Evolutionary conservation across 92 coral and sea anemone genomes (phyloP).

Genomic region (Porites divaricata): DNA sequence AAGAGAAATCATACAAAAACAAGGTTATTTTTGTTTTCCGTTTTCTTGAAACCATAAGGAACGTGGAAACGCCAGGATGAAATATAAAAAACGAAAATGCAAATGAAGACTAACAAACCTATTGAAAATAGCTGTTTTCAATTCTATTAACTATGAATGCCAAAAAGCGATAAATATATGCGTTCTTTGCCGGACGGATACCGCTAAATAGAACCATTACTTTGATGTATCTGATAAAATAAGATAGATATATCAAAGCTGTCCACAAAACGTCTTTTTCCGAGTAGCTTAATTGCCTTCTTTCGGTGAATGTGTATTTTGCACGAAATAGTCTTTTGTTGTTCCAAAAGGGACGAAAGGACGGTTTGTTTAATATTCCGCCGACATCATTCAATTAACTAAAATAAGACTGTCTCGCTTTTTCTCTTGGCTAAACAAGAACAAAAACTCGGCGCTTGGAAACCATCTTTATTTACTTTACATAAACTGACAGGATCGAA

Average conservation of each 20-base stretch:
- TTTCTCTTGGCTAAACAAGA: slow-evolving; percentile 42
- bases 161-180: slow-evolving; percentile 30
- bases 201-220: slow-evolving; percentile 50
- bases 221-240: slow-evolving; percentile 45
- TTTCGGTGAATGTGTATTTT: neutral
- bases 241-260: slow-evolving; percentile 37
- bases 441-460: neutral
- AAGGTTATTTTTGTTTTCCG: neutral
- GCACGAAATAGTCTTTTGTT: slow-evolving; percentile 22
- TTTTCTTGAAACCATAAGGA: neutral
- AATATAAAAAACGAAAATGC: slow-evolving; percentile 15
- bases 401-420: slow-evolving; percentile 5
- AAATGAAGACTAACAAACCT: slow-evolving; percentile 1
- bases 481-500: slow-evolving; percentile 3
- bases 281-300: slow-evolving; percentile 16
- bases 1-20: neutral
- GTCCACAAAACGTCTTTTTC: slow-evolving; percentile 49
- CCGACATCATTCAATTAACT: slow-evolving; percentile 7
- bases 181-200: slow-evolving; percentile 46
- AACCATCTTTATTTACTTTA: neutral
- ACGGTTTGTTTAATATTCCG: neutral
- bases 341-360: slow-evolving; percentile 9
- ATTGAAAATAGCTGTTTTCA: slow-evolving; percentile 33
- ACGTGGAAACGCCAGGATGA: neutral
- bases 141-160: slow-evolving; percentile 36